Percentiles rank a stretch among this genome's conserved stretches.
Evolutionary conservation across 2,888 invertebrate species (phyloP).

Genomic region (Eupeodes latifasciatus): DNA sequence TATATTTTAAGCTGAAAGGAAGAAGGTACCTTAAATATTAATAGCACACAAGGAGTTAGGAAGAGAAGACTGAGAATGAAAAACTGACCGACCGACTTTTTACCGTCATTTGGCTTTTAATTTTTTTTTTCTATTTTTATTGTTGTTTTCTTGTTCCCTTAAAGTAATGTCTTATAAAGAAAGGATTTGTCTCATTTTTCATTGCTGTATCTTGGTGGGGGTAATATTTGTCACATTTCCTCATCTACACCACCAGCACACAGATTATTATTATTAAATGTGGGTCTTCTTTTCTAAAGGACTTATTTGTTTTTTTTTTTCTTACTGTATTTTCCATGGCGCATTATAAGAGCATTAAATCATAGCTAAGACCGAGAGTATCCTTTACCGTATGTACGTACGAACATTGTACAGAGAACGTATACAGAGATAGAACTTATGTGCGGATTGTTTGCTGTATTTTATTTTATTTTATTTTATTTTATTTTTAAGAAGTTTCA

Average conservation of each 20-base stretch:
- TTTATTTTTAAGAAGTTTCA: constrained; percentile 40
- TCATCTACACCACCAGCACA: constrained; percentile 28
- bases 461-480: too few species aligned
- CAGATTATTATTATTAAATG: constrained; percentile 56
- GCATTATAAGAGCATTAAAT: constrained; percentile 51
- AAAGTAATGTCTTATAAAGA: neutral
- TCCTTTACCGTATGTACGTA: constrained; percentile 39
- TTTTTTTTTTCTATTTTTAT: neutral
- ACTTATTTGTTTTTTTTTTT: neutral
- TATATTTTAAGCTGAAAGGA: neutral
- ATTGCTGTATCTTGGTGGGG: constrained; percentile 27
- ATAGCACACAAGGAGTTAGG: neutral
- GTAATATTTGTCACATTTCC: constrained; percentile 52
- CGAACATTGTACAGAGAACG: too few species aligned
- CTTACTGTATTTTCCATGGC: neutral
- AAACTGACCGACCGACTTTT: constrained; percentile 20
- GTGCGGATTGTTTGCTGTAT: constrained; percentile 10
- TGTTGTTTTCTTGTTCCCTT: too few species aligned
- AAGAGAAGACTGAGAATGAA: neutral
- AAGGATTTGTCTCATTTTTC: constrained; percentile 67
- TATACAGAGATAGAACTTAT: neutral
- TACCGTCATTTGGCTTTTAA: constrained; percentile 44
- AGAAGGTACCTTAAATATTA: neutral
- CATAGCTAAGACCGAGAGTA: constrained; percentile 50
- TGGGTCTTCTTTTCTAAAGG: constrained; percentile 48